phyloP scores from a whole-genome alignment of 2,888 invertebrate genomes.

The Phlogophora meticulosa region DNA sequence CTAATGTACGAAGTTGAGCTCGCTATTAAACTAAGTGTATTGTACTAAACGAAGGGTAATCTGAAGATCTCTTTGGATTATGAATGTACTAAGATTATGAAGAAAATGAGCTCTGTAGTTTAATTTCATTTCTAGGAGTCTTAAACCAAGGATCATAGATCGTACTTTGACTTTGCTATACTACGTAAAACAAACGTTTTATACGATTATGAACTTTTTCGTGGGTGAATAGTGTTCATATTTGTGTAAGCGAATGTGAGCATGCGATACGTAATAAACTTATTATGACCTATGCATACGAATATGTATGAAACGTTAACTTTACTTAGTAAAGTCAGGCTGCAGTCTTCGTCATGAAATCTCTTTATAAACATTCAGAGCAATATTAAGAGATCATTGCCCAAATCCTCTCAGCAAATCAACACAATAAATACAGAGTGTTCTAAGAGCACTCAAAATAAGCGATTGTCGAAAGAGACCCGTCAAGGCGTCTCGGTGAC shows the following conservation, averaged over 20 bases:
- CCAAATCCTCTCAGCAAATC: conserved; percentile 13
- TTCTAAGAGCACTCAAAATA: conserved; percentile 30
- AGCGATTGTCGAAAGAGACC: conserved; percentile 38
- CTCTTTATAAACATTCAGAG: too few species aligned
- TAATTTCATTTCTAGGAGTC: not conserved
- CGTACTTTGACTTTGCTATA: too few species aligned
- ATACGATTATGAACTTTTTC: too few species aligned
- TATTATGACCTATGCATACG: too few species aligned
- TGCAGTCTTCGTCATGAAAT: not conserved
- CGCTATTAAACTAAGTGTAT: not conserved
- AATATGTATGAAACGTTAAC: too few species aligned
- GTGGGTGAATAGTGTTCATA: too few species aligned
- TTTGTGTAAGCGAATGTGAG: too few species aligned
- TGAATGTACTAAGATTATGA: not conserved
- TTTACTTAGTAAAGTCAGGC: too few species aligned
- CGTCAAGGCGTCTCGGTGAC: conserved; percentile 33
- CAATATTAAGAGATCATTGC: not conserved
- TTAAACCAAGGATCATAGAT: not conserved
- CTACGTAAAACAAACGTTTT: too few species aligned
- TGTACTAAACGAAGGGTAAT: not conserved
- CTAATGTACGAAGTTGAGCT: not conserved
- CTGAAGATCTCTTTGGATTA: conserved; percentile 8
- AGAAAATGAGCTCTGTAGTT: not conserved
- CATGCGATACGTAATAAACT: too few species aligned
- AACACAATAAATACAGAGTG: conserved; percentile 18